These are phyloP conservation scores for Cephus pygmeus DNA, from an alignment of 2,888 invertebrate species.

Conservation along the genomic window DNA sequence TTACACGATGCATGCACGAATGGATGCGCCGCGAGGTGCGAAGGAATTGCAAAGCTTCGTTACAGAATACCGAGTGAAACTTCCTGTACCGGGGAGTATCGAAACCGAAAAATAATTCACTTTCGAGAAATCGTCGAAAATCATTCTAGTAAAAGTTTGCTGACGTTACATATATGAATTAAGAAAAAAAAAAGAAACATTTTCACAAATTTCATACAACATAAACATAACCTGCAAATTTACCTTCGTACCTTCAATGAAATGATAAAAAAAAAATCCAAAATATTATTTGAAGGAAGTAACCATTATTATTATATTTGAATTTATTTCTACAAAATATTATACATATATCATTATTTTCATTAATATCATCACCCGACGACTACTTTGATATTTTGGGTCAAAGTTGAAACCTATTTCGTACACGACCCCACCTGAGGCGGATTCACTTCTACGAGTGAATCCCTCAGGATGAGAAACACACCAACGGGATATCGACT, in stretches of 20 bases:
- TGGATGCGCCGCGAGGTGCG: not conserved
- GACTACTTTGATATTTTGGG: not conserved
- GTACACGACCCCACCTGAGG: not conserved
- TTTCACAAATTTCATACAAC: not conserved
- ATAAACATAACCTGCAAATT: not conserved
- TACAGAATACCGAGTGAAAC: not conserved
- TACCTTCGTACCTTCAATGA: not conserved
- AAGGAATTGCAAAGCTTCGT: not conserved
- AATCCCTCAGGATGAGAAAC: conserved; percentile 18
- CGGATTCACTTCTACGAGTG: not conserved
- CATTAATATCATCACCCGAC: not conserved
- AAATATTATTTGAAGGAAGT: not conserved
- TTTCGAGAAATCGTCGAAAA: not conserved
- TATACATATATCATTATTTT: not conserved
- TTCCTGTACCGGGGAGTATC: not conserved
- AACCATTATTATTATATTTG: not conserved
- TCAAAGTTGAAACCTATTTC: not conserved
- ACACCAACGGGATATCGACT: conserved; percentile 5
- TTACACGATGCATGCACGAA: not conserved
- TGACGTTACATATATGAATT: not conserved
- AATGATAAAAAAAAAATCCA: not conserved
- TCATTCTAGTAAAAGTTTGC: not conserved
- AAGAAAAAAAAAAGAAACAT: not conserved
- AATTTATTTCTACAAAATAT: not conserved
- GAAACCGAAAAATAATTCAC: not conserved